Evolutionary conservation across 2,888 invertebrate genomes (phyloP), one percentile per base, ranked within the genome.

Genomic region (Xanthorhoe designata): DNA sequence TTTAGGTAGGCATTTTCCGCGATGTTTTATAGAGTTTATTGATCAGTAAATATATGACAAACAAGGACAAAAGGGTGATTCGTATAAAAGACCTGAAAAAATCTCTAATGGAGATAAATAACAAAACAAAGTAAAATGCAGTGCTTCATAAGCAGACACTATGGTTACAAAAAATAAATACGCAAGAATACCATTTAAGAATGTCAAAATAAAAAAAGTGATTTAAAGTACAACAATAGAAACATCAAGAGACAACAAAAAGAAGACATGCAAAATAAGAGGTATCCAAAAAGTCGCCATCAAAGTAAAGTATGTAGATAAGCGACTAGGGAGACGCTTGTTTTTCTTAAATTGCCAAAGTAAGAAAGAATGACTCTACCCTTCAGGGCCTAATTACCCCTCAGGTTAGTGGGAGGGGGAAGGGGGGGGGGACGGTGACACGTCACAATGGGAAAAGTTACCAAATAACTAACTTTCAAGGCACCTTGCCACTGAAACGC

Each of bases 371-470:
- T 68, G 75, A 75, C 69, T 75, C 50, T 73, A 67, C 70, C 76
- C 76, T 75, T 69, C 58, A 71, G 77, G 78, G 81, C 72, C 80
- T 89, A 85, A 88, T 89, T 86, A 86, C 79, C 18, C 53, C 59
- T 56, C 72, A 53, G 64, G 67, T 54, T 18, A 45, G 57, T 7
- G 56, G 47, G 62, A 59, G 5, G 66, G 57, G 60, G 65, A 18
- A 9, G 17, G 42, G 53, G 35, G 17, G 0, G 24, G 32, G 52
- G 58, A 60, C 76, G 78, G 80, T 79, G 82, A 84, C 87, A 85
- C 82, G 83, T 84, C 78, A 83, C 88, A 85, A 88, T 87, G 85
- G 81, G 82, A 82, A 88, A 88, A 89, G 85, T 90, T 90, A 80
- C 79, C 83, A 81, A 86, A 85, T 88, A 86, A 89, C 81, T 81